phyloP scores from a whole-genome alignment of 2,888 invertebrate genomes.

The Microchrysa polita region DNA sequence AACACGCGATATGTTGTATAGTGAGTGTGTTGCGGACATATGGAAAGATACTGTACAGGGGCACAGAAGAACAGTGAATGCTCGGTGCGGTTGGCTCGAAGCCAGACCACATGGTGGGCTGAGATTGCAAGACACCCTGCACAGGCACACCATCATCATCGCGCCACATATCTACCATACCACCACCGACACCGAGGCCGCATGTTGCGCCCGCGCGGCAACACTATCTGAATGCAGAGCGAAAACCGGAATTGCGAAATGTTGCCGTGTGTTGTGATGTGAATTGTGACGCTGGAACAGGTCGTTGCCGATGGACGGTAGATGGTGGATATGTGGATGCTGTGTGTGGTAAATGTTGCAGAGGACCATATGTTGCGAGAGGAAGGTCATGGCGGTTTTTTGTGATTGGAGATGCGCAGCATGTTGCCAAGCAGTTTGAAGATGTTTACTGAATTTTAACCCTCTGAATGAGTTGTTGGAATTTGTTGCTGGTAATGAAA shows the following conservation, averaged over 20 bases:
- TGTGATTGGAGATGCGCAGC: constrained; percentile 6
- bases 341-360: no score
- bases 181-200: background rate
- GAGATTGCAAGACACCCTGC: constrained; percentile 19
- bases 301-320: background rate
- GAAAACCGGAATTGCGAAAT: constrained; percentile 35
- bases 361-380: no score
- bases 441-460: no score
- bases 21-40: no score
- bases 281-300: background rate
- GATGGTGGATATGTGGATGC: background rate
- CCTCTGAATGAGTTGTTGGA: no score
- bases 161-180: no score
- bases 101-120: background rate
- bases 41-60: constrained; percentile 23
- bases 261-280: no score
- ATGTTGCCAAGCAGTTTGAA: background rate
- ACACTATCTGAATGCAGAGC: background rate
- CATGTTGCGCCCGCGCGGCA: constrained; percentile 18
- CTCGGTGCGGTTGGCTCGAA: background rate
- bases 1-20: no score
- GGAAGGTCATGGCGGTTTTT: no score
- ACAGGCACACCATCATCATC: no score
- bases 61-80: background rate
- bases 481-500: no score